phyloP scores from a whole-genome alignment of 2,888 invertebrate genomes.

The Epinotia demarniana region DNA sequence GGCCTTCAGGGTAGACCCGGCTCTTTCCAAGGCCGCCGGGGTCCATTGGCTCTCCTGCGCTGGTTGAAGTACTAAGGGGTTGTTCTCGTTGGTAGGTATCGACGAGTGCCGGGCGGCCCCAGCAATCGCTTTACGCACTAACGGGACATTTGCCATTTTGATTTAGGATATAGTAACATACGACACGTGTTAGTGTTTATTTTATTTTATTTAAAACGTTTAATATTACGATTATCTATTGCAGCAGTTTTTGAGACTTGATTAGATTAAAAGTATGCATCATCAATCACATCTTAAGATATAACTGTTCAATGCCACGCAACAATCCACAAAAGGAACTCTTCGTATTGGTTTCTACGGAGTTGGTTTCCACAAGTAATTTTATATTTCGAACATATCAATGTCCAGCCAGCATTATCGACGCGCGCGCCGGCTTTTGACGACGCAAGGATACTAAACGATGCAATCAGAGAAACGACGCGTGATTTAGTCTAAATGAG shows the following conservation, averaged over 20 bases:
- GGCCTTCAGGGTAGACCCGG: slow-evolving; percentile 80
- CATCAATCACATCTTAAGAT: neutral
- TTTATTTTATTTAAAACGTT: neutral
- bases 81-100: slow-evolving; percentile 49
- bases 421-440: slow-evolving; percentile 38
- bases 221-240: neutral
- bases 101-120: slow-evolving; percentile 67
- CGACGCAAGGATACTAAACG: slow-evolving; percentile 44
- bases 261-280: neutral
- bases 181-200: neutral
- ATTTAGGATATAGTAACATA: neutral
- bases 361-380: too few relatives aligned
- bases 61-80: slow-evolving; percentile 59
- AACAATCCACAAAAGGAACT: neutral
- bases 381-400: slow-evolving; percentile 17
- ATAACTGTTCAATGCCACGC: neutral
- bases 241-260: neutral
- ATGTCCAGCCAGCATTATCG: slow-evolving; percentile 16
- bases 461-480: slow-evolving; percentile 40
- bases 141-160: slow-evolving; percentile 72
- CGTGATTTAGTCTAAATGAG: slow-evolving; percentile 26
- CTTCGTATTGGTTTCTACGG: too few relatives aligned
- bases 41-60: slow-evolving; percentile 74
- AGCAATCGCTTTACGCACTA: slow-evolving; percentile 76
- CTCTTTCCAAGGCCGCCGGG: slow-evolving; percentile 78